Percentiles rank a stretch among this genome's conserved stretches.
Conservation (phyloP, 2,797 vertebrate genomes). For the Chrosomus eos region DNA sequence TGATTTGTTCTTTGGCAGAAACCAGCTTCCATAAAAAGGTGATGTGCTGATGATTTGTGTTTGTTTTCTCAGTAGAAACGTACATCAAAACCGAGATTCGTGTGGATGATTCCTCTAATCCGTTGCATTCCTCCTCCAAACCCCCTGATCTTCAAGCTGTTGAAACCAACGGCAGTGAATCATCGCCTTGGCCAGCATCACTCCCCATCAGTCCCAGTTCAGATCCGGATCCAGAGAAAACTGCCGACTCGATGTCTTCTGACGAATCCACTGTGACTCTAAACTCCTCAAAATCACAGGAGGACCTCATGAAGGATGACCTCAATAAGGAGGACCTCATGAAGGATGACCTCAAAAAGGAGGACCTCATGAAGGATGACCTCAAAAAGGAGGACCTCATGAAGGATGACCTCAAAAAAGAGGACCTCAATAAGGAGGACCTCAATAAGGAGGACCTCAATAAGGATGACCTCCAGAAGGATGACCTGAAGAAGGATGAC, state of each 20-base stretch:
- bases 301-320: no score
- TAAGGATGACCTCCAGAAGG: neutral
- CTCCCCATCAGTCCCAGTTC: neutral
- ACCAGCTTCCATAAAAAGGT: neutral
- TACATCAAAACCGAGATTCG: neutral
- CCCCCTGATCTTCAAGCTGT: neutral
- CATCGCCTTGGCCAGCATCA: neutral
- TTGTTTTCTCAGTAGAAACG: neutral
- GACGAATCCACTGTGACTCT: slow-evolving; percentile 28
- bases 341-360: neutral
- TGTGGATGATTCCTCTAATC: neutral
- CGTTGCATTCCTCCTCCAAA: neutral
- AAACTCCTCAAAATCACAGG: neutral
- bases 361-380: no score
- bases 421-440: neutral
- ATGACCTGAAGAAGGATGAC: no score
- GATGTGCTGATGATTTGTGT: neutral
- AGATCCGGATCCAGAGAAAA: neutral
- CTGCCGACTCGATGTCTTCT: slow-evolving; percentile 18
- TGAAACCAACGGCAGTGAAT: neutral
- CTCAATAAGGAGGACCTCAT: no score
- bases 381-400: no score
- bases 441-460: neutral
- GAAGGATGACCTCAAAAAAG: no score
- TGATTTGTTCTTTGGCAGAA: no score